A percentile compares a stretch with the other conserved stretches of the same genome.
Evolutionary conservation across 2,797 vertebrate genomes (phyloP).

Genomic region (Gambusia yucatana): DNA sequence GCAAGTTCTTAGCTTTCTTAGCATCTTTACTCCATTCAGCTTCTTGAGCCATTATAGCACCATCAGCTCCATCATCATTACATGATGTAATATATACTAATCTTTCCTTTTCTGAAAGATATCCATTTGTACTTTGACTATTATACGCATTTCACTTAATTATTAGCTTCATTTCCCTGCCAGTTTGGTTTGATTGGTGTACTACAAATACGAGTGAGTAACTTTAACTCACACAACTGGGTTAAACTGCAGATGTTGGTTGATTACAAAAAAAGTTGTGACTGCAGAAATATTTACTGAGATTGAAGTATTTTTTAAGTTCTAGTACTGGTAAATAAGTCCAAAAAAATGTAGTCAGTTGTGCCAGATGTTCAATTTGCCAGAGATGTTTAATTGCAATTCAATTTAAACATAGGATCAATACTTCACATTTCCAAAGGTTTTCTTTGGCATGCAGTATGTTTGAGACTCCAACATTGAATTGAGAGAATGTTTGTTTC

Average conservation of each 20-base stretch:
- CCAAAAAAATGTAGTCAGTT: not conserved
- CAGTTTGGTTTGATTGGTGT: not conserved
- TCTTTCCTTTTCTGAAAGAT: not conserved
- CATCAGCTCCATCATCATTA: not conserved
- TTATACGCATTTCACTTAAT: not conserved
- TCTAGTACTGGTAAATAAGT: not conserved
- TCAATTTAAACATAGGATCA: not conserved
- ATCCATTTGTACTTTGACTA: not conserved
- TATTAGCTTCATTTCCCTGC: not conserved
- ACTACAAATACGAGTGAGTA: not conserved
- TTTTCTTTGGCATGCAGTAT: not conserved
- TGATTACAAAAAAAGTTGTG: not conserved
- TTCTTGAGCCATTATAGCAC: not conserved
- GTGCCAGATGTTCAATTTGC: not conserved
- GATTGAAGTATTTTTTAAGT: not conserved
- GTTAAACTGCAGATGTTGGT: not conserved
- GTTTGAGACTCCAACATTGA: not conserved
- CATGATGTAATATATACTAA: not conserved
- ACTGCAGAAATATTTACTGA: not conserved
- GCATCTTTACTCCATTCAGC: not conserved
- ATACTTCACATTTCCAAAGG: not conserved
- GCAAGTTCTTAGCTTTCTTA: not conserved
- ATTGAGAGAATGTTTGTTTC: not conserved
- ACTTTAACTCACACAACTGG: not conserved
- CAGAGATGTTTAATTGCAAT: not conserved